Percentiles rank a stretch among this genome's conserved stretches.
phyloP scores from a whole-genome alignment of 2,113 vertebrate genomes.

The Bungarus multicinctus region DNA sequence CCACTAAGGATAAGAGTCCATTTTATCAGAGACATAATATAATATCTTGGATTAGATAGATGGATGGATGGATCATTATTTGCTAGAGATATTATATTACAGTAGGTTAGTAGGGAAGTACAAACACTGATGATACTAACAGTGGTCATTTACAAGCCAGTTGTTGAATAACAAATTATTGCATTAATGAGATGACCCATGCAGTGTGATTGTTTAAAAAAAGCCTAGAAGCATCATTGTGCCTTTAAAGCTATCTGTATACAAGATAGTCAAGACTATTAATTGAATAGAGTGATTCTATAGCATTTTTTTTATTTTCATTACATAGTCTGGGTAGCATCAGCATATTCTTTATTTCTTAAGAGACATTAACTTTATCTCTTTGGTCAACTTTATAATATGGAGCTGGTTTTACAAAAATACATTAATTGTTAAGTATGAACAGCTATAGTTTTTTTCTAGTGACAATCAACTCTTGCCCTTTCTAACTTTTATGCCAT shows the following conservation, averaged over 20 bases:
- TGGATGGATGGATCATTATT: background rate
- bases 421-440: background rate
- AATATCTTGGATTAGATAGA: background rate
- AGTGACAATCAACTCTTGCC: background rate
- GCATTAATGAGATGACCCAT: background rate
- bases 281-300: background rate
- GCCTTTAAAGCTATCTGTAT: background rate
- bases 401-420: background rate
- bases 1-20: background rate
- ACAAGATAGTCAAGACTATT: background rate
- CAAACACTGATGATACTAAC: background rate
- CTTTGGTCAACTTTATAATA: accelerated
- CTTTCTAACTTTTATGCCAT: background rate
- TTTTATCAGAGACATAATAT: background rate
- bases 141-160: background rate
- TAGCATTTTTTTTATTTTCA: background rate
- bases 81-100: background rate
- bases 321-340: background rate
- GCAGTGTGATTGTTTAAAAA: background rate
- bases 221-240: background rate
- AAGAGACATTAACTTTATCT: background rate
- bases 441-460: background rate
- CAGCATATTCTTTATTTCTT: background rate
- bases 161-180: background rate
- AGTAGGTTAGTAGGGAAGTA: background rate